phyloP scores from a whole-genome alignment of 2,888 invertebrate genomes.

The Lypha dubia region DNA sequence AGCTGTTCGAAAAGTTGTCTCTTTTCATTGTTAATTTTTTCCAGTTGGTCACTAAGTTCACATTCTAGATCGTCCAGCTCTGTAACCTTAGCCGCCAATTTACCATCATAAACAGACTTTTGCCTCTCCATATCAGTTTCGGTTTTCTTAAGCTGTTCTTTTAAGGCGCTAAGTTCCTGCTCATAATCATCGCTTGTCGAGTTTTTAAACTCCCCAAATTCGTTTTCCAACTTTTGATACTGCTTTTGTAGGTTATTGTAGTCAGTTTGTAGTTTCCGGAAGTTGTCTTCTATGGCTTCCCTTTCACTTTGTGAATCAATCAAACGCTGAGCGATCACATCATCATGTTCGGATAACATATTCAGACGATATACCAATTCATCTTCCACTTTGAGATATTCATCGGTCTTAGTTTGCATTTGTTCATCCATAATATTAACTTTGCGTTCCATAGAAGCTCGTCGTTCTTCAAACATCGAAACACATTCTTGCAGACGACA shows the following conservation, averaged over 20 bases:
- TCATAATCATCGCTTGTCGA: slow-evolving; percentile 83
- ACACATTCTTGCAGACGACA: slow-evolving; percentile 88
- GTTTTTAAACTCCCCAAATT: slow-evolving; percentile 81
- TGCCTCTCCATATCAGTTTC: slow-evolving; percentile 84
- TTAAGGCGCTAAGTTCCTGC: slow-evolving; percentile 76
- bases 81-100: slow-evolving; percentile 81
- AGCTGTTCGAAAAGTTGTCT: slow-evolving; percentile 85
- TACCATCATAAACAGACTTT: slow-evolving; percentile 82
- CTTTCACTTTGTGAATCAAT: slow-evolving; percentile 85
- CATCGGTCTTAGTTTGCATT: slow-evolving; percentile 86
- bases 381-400: slow-evolving; percentile 87
- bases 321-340: slow-evolving; percentile 86
- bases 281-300: slow-evolving; percentile 83
- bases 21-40: slow-evolving; percentile 78
- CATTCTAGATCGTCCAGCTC: slow-evolving; percentile 84
- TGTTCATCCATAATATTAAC: slow-evolving; percentile 86
- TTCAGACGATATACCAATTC: slow-evolving; percentile 86
- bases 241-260: slow-evolving; percentile 82
- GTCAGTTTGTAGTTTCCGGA: slow-evolving; percentile 84
- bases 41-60: slow-evolving; percentile 84
- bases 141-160: slow-evolving; percentile 82
- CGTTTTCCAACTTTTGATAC: slow-evolving; percentile 83
- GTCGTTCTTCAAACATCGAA: slow-evolving; percentile 86
- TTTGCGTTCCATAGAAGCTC: slow-evolving; percentile 86
- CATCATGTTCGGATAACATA: slow-evolving; percentile 86